Percentiles rank a stretch among this genome's conserved stretches.
Evolutionary conservation across 2,888 invertebrate species (phyloP).

Genomic region (Dolomedes plantarius): DNA sequence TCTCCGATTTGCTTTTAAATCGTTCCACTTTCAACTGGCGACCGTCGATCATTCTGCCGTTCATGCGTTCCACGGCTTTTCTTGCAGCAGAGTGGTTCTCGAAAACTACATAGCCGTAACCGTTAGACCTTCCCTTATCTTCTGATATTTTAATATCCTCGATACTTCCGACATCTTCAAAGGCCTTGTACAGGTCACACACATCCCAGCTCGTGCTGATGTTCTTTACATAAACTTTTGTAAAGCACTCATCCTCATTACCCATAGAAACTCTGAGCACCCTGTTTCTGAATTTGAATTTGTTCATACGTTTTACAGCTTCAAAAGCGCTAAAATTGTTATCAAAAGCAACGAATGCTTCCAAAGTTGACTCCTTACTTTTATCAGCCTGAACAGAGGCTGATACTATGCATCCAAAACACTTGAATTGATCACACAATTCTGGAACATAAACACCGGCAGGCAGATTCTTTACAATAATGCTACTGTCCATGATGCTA

Average conservation of each 20-base stretch:
- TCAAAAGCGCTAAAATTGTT: slow-evolving; percentile 25
- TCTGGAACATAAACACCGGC: slow-evolving; percentile 26
- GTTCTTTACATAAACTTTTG: slow-evolving; percentile 46
- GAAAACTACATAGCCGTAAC: slow-evolving; percentile 49
- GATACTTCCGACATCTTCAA: slow-evolving; percentile 28
- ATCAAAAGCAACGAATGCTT: slow-evolving; percentile 23
- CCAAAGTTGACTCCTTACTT: background rate
- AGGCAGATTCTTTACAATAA: slow-evolving; percentile 26
- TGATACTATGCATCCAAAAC: slow-evolving; percentile 39
- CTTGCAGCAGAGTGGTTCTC: slow-evolving; percentile 10
- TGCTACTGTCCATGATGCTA: background rate
- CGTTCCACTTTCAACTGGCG: slow-evolving; percentile 20
- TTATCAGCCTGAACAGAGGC: slow-evolving; percentile 24
- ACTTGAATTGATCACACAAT: slow-evolving; percentile 18
- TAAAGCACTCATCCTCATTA: background rate
- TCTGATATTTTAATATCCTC: background rate
- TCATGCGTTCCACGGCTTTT: slow-evolving; percentile 18
- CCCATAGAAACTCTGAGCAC: background rate
- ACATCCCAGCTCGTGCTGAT: slow-evolving; percentile 42
- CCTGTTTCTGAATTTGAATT: background rate
- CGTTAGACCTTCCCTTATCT: slow-evolving; percentile 36
- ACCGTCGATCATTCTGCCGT: slow-evolving; percentile 11
- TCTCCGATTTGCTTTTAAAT: background rate
- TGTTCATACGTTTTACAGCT: slow-evolving; percentile 20
- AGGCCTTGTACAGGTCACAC: slow-evolving; percentile 33